Conservation (phyloP, 2,113 vertebrate genomes). For the Ceyx margarethae region DNA sequence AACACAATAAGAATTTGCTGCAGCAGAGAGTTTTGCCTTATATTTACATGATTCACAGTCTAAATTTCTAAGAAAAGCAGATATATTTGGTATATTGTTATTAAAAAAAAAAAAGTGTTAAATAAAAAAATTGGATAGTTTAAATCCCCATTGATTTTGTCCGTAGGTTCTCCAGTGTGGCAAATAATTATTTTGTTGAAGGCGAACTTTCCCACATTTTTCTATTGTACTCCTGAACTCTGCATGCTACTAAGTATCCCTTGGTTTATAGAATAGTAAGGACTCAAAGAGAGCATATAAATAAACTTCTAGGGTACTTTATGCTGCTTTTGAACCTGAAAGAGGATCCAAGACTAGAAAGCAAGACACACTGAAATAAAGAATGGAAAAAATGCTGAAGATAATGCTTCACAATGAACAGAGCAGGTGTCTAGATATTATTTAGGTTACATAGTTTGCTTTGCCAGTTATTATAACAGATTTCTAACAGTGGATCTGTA, state of each 20-base stretch:
- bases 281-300: neutral
- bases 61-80: neutral
- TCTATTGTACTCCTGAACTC: neutral
- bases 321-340: neutral
- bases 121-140: neutral
- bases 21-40: neutral
- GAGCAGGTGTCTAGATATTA: neutral
- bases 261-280: neutral
- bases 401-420: neutral
- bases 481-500: neutral
- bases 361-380: neutral
- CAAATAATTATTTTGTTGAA: neutral
- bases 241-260: neutral
- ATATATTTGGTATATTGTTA: neutral
- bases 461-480: neutral
- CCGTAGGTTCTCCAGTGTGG: neutral
- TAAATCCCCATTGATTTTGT: neutral
- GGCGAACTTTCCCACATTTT: neutral
- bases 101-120: neutral
- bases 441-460: neutral
- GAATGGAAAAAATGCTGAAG: neutral
- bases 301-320: neutral
- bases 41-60: neutral
- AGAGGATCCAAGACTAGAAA: neutral
- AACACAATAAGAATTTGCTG: neutral